Percentiles rank a stretch among this genome's conserved stretches.
phyloP scores from a whole-genome alignment of 2,113 vertebrate genomes.

The Crotalus tigris region DNA sequence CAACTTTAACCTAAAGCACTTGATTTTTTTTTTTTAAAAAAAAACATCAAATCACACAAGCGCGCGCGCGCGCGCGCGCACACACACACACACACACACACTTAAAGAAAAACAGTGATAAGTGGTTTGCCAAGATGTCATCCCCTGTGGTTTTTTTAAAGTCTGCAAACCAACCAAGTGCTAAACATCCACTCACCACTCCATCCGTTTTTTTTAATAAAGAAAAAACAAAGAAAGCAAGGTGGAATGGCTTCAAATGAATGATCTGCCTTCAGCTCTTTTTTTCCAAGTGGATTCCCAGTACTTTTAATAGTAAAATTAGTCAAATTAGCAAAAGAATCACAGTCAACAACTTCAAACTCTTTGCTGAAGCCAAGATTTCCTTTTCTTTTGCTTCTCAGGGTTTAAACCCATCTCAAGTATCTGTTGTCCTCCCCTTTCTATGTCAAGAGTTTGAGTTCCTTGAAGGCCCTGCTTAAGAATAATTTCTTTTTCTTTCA shows the following conservation, averaged over 20 bases:
- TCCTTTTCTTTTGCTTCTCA: constrained; percentile 65
- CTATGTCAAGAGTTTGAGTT: constrained; percentile 47
- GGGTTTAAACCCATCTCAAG: constrained; percentile 59
- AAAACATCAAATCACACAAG: background rate
- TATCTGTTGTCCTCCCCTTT: constrained; percentile 38
- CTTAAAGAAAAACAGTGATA: constrained; percentile 28
- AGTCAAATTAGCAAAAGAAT: constrained; percentile 78
- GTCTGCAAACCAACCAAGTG: constrained; percentile 28
- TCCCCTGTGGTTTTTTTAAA: constrained; percentile 22
- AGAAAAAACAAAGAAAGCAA: constrained; percentile 23
- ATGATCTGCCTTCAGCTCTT: constrained; percentile 62
- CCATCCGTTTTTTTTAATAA: background rate
- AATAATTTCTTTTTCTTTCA: background rate
- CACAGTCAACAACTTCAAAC: constrained; percentile 64
- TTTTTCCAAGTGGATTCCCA: constrained; percentile 71
- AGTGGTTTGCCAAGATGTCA: constrained; percentile 33
- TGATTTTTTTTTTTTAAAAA: background rate
- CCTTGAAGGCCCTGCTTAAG: constrained; percentile 45
- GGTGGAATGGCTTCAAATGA: constrained; percentile 51
- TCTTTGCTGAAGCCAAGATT: constrained; percentile 62
- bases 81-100: background rate
- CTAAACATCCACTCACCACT: constrained; percentile 35
- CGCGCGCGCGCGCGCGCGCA: too few relatives aligned
- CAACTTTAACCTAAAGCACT: constrained; percentile 58
- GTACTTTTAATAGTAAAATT: constrained; percentile 77